These are phyloP conservation scores for Phyllostomus discolor DNA, from an alignment of 2,113 vertebrate genomes.

Conservation along the genomic window DNA sequence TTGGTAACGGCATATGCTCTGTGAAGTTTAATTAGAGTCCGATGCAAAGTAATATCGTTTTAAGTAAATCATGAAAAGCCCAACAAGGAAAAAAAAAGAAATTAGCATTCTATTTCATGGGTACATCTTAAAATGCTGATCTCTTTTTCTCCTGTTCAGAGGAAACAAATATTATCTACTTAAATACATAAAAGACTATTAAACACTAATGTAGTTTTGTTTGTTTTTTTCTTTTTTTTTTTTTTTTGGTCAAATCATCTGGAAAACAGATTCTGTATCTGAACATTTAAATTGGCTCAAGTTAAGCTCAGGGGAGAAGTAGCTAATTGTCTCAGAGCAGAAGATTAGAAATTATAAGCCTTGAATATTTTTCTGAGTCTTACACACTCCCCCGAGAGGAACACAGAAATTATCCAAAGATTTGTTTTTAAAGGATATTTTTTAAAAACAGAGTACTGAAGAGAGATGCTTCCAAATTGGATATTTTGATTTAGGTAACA, in stretches of 20 bases:
- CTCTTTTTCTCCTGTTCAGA: not conserved
- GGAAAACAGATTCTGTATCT: conserved; percentile 27
- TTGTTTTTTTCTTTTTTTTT: not conserved
- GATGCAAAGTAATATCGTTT: not conserved
- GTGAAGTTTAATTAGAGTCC: not conserved
- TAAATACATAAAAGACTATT: not conserved
- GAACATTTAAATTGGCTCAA: conserved; percentile 31
- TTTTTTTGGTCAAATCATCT: conserved; percentile 9
- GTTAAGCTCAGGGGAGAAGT: not conserved
- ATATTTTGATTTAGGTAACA: conserved; percentile 34
- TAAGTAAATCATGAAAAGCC: not conserved
- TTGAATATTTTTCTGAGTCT: conserved; percentile 10
- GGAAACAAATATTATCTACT: not conserved
- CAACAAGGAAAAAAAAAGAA: not conserved
- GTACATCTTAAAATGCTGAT: not conserved
- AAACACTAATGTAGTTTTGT: not conserved
- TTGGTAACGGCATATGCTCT: not conserved
- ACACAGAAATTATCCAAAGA: not conserved
- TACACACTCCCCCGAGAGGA: conserved; percentile 35
- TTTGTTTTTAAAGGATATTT: conserved; percentile 23
- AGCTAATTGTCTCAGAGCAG: conserved; percentile 13
- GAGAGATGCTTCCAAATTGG: conserved; percentile 24
- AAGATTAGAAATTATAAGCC: conserved; percentile 37
- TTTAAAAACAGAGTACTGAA: conserved; percentile 28
- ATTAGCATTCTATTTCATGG: not conserved